Conservation (phyloP, 1,140 invertebrate species). For the Tetramorium alpestre region DNA sequence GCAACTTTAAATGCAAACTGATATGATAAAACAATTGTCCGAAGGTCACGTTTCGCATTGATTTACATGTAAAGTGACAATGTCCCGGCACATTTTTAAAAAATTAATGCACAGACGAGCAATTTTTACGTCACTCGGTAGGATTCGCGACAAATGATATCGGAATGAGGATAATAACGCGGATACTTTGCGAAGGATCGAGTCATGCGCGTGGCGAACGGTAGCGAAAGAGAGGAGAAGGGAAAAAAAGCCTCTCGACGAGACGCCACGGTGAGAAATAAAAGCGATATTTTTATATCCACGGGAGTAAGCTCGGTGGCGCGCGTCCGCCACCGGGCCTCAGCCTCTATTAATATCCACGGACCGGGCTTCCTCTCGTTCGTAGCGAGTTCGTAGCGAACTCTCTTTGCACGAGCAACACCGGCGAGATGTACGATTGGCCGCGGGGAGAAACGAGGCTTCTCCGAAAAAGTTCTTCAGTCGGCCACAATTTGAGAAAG, state of each 20-base stretch:
- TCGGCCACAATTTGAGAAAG: neutral
- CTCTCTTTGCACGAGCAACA: slow-evolving; percentile 14
- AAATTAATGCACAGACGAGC: neutral
- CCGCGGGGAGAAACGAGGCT: neutral
- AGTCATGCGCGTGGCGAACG: slow-evolving; percentile 6
- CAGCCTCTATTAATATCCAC: slow-evolving; percentile 84
- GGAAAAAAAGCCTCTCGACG: slow-evolving; percentile 54
- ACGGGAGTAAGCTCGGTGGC: slow-evolving; percentile 78
- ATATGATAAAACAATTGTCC: neutral
- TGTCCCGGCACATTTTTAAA: neutral
- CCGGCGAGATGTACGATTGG: neutral
- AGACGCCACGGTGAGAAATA: slow-evolving; percentile 73
- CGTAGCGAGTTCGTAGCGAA: slow-evolving; percentile 19
- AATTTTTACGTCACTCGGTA: neutral
- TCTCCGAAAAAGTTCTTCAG: neutral
- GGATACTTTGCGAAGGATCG: slow-evolving; percentile 27
- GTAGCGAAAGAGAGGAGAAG: neutral
- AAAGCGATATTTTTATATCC: slow-evolving; percentile 84
- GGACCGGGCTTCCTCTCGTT: slow-evolving; percentile 78
- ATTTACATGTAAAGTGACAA: neutral
- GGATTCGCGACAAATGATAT: neutral
- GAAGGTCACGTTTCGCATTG: neutral
- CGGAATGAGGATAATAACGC: slow-evolving; percentile 27
- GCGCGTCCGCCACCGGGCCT: slow-evolving; percentile 78
- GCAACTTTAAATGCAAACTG: neutral